Conservation (phyloP, 2,797 vertebrate species). For the Chloroceryle amazona region DNA sequence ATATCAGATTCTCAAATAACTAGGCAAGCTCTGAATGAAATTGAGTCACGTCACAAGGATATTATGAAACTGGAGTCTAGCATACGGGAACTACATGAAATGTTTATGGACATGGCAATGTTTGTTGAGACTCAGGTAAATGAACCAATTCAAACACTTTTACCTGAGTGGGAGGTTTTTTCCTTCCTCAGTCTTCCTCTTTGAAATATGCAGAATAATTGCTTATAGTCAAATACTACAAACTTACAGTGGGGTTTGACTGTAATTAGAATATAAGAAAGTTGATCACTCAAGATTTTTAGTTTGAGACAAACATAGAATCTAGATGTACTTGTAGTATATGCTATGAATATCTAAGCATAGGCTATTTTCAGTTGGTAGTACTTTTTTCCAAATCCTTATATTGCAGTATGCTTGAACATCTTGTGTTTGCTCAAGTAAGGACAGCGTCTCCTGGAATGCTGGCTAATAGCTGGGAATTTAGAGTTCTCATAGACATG, state of each 20-base stretch:
- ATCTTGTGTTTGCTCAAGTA: background rate
- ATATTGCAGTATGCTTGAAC: background rate
- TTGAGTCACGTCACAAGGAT: conserved; percentile 94
- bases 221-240: background rate
- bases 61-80: conserved; percentile 94
- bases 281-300: background rate
- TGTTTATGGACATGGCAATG: conserved; percentile 97
- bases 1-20: conserved; percentile 96
- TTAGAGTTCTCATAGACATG: background rate
- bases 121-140: conserved; percentile 94
- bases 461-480: background rate
- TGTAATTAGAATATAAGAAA: background rate
- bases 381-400: background rate
- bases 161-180: rapidly evolving
- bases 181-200: rapidly evolving
- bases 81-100: conserved; percentile 92
- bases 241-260: background rate
- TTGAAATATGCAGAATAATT: background rate
- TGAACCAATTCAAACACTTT: background rate
- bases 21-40: conserved; percentile 93
- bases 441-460: background rate
- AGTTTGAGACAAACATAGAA: rapidly evolving
- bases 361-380: background rate
- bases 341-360: background rate
- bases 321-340: background rate